These are phyloP conservation scores for Epizoanthus fatuus DNA, from an alignment of 92 coral and sea anemone species.

Conservation along the genomic window DNA sequence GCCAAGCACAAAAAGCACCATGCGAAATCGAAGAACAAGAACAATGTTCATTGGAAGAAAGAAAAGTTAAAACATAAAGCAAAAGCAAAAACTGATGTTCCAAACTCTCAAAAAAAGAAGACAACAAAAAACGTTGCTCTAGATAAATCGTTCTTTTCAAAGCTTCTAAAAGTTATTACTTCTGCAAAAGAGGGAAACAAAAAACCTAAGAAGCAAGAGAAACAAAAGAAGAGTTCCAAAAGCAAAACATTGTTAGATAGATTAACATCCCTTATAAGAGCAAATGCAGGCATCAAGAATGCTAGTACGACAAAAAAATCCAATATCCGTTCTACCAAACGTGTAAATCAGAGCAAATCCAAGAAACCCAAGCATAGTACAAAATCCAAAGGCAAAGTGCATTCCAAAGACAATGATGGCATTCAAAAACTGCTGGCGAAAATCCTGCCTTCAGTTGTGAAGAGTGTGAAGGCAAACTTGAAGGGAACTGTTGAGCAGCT, in stretches of 20 bases:
- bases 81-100: constrained; percentile 18
- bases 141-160: constrained; percentile 70
- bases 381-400: constrained; percentile 5
- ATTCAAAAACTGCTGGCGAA: constrained; percentile 68
- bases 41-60: constrained; percentile 33
- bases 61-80: constrained; percentile 17
- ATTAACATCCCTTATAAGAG: neutral
- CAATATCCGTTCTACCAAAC: constrained; percentile 5
- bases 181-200: constrained; percentile 58
- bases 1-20: neutral
- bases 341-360: constrained; percentile 21
- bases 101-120: no score
- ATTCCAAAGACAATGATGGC: constrained; percentile 30
- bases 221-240: constrained; percentile 14
- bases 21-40: constrained; percentile 11
- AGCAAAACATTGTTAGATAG: neutral
- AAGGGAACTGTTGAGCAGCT: neutral
- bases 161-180: constrained; percentile 70
- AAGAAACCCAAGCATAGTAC: neutral
- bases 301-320: neutral
- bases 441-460: constrained; percentile 78
- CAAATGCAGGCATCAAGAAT: neutral
- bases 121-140: neutral
- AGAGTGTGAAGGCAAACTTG: constrained; percentile 60
- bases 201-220: constrained; percentile 37